A percentile compares a stretch with the other conserved stretches of the same genome.
These are phyloP conservation scores for Psettodes erumei DNA, from an alignment of 2,113 vertebrate species.

Conservation along the genomic window DNA sequence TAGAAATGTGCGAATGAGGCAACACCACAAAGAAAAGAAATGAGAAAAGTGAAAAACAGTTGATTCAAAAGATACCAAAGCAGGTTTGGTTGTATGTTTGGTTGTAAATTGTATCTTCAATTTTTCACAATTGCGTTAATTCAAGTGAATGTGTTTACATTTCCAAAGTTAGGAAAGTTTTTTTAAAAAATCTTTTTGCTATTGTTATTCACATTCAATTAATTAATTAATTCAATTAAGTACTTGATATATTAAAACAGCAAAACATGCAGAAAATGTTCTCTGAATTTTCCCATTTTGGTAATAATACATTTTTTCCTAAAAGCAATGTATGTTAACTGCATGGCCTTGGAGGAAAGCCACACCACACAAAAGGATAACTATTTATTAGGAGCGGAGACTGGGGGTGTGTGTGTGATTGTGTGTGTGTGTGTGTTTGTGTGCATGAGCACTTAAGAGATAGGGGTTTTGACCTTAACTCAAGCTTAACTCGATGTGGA, in stretches of 20 bases:
- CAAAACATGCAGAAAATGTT: neutral
- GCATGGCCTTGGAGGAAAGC: slow-evolving; percentile 56
- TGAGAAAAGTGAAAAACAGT: neutral
- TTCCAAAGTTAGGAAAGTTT: neutral
- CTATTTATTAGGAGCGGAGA: slow-evolving; percentile 66
- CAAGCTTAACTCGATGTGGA: slow-evolving; percentile 57
- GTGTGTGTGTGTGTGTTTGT: slow-evolving; percentile 27
- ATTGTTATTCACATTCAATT: no score
- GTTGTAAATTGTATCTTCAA: neutral
- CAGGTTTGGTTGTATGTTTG: neutral
- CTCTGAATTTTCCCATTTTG: slow-evolving; percentile 21
- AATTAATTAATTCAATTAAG: neutral
- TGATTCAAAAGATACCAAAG: neutral
- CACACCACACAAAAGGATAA: slow-evolving; percentile 70
- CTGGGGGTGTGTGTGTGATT: slow-evolving; percentile 21
- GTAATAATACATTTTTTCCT: slow-evolving; percentile 40
- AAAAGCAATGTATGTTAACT: slow-evolving; percentile 51
- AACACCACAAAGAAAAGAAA: neutral
- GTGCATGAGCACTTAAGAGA: slow-evolving; percentile 39
- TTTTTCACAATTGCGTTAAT: neutral
- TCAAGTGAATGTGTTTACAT: neutral
- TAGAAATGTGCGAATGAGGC: slow-evolving; percentile 25
- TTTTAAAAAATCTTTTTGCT: no score
- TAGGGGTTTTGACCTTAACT: slow-evolving; percentile 71
- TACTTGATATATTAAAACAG: slow-evolving; percentile 19